These are phyloP conservation scores for Lycodopsis pacificus DNA, from an alignment of 2,797 vertebrate species.

Conservation along the genomic window DNA sequence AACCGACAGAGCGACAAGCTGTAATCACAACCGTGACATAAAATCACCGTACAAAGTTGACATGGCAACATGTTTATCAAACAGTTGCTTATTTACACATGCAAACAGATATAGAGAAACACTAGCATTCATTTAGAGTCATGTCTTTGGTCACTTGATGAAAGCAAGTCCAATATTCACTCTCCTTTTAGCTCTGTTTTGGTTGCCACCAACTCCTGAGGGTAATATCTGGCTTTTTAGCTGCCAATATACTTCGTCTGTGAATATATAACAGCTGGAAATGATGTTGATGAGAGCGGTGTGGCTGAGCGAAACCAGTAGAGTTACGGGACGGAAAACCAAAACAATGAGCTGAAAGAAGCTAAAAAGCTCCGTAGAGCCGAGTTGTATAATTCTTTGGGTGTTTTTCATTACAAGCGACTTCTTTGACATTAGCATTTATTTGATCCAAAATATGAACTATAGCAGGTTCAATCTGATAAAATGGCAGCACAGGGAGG, in stretches of 20 bases:
- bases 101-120: not conserved
- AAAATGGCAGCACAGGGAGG: not conserved
- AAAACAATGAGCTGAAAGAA: not conserved
- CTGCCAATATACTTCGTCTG: not conserved
- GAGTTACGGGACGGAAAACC: not conserved
- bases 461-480: constrained; percentile 8
- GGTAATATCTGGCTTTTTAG: not conserved
- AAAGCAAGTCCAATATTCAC: not conserved
- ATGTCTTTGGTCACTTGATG: not conserved
- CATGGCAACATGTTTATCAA: not conserved
- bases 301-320: too few relatives aligned
- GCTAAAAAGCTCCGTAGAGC: not conserved
- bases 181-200: not conserved
- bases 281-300: not conserved
- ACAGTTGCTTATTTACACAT: not conserved
- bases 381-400: not conserved
- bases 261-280: not conserved
- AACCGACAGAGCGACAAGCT: not conserved
- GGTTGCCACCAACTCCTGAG: not conserved
- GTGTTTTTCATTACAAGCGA: not conserved
- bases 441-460: not conserved
- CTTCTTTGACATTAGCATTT: not conserved
- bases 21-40: not conserved
- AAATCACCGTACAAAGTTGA: not conserved
- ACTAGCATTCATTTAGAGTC: not conserved